phyloP scores from a whole-genome alignment of 2,888 invertebrate genomes.

The Synanthedon vespiformis region DNA sequence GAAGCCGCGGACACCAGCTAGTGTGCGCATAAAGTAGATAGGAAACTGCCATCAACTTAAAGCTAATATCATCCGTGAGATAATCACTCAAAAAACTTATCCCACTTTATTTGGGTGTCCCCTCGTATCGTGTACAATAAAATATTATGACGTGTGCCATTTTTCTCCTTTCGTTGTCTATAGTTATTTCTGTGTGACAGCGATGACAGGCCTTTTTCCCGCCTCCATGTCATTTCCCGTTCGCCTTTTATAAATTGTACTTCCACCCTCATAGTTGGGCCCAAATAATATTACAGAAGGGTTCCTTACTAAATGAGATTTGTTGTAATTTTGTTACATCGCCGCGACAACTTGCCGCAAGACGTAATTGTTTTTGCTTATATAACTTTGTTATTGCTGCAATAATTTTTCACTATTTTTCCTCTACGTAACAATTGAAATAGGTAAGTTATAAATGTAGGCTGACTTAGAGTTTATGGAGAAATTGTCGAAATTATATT shows the following conservation, averaged over 20 bases:
- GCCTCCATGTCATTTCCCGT: slow-evolving; percentile 53
- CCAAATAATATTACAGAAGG: slow-evolving; percentile 52
- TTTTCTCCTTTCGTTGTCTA: slow-evolving; percentile 41
- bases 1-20: too few relatives aligned
- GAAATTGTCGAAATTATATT: too few relatives aligned
- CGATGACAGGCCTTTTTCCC: slow-evolving; percentile 62
- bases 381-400: slow-evolving; percentile 16
- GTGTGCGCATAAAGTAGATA: too few relatives aligned
- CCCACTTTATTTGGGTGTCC: slow-evolving; percentile 6
- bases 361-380: slow-evolving; percentile 39
- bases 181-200: slow-evolving; percentile 55
- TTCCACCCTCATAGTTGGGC: slow-evolving; percentile 45
- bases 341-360: slow-evolving; percentile 33
- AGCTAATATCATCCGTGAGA: background rate
- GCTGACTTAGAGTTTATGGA: too few relatives aligned
- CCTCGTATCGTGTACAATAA: slow-evolving; percentile 26
- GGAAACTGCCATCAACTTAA: too few relatives aligned
- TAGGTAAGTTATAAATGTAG: too few relatives aligned
- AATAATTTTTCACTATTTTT: background rate
- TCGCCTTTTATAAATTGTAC: slow-evolving; percentile 57
- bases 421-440: background rate
- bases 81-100: background rate
- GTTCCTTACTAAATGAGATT: slow-evolving; percentile 55
- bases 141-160: slow-evolving; percentile 53
- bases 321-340: slow-evolving; percentile 57